Base-by-base conservation (phyloP, 2,888 invertebrate genomes). In the Drosophila phalerata region DNA sequence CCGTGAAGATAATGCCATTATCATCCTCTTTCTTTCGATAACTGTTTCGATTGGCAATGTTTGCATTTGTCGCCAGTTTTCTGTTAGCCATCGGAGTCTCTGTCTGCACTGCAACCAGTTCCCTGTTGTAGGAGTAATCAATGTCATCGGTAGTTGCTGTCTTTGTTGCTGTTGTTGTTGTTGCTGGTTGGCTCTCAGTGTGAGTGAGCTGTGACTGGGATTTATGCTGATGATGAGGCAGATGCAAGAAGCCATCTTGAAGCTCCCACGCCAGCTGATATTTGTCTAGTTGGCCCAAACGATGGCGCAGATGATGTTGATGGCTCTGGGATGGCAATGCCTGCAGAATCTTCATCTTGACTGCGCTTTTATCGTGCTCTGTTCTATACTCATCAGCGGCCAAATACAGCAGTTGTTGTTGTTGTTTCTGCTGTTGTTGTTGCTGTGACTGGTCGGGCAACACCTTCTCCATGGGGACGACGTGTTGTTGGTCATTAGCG, bases 201-300 rank as follows among this genome's bases (percentile, higher is more conserved):
- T 32, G 48, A 25, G 22, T 38, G 6, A 11, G 30, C 37, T 28
- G 34, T 55, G 64, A 60, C 65, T 71, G 74, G 61, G 78, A 81
- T 81, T 83, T 86, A 83, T 86, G 81, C 81, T 80, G 81, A 84
- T 83, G 86, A 77, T 64, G 83, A 58, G 53, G 30, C 51, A 5
- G 34, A 8, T n/a, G 13, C 22, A 22, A 43, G 43, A 22, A 22
- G 3, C 22, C 43, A 47, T 52, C 38, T 49, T 25, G 40, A 10
- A 28, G 51, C 81, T 81, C 81, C 81, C 86, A 83, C 81, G 81
- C 74, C 74, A 66, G 53, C 56, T 49, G 62, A 57, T 68, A 57
- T 72, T 69, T 73, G 60, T 66, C 53, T 32, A 42, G 75, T 49
- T 81, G 82, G 61, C 63, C 69, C 80, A 64, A 69, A 69, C 64